A percentile compares a stretch with the other conserved stretches of the same genome.
These are phyloP conservation scores for Microtus montanus DNA, from an alignment of 2,113 vertebrate species.

Conservation along the genomic window DNA sequence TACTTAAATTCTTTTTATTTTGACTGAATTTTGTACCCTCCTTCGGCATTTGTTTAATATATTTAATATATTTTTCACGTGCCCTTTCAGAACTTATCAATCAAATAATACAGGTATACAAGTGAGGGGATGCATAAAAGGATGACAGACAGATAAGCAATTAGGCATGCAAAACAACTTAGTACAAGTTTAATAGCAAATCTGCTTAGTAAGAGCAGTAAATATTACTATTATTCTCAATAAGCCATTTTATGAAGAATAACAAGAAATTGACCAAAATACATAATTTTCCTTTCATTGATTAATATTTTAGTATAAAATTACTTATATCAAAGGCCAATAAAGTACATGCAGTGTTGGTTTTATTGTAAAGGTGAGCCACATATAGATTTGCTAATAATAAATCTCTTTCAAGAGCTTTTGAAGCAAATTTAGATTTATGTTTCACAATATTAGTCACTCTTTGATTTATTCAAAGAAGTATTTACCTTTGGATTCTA, in stretches of 20 bases:
- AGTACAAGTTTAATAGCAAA: neutral
- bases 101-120: neutral
- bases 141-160: neutral
- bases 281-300: neutral
- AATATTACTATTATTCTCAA: neutral
- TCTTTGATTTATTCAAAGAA: neutral
- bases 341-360: neutral
- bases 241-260: neutral
- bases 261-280: neutral
- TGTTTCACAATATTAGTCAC: neutral
- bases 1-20: slow-evolving; percentile 4
- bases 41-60: neutral
- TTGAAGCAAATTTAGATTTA: neutral
- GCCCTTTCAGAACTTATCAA: neutral
- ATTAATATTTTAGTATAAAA: neutral
- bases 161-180: neutral
- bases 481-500: neutral
- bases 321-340: neutral
- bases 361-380: neutral
- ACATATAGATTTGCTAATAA: neutral
- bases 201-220: neutral
- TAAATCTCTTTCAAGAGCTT: neutral
- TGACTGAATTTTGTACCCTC: neutral
- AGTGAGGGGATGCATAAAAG: neutral
- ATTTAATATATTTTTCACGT: neutral